phyloP scores from a whole-genome alignment of 1,140 invertebrate species.

The Carposina sasakii region DNA sequence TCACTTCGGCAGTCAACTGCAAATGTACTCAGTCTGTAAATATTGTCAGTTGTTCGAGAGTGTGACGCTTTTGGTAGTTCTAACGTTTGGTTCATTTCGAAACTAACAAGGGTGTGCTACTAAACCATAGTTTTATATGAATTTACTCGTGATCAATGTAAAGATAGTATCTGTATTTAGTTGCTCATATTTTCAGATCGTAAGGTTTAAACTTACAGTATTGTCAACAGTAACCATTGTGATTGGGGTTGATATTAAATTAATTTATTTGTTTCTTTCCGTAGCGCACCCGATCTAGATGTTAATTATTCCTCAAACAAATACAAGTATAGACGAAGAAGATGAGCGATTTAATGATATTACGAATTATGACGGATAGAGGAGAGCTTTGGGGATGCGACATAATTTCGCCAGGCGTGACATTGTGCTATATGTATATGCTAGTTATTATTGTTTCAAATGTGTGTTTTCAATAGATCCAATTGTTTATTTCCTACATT shows the following conservation, averaged over 20 bases:
- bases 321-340: conserved; percentile 61
- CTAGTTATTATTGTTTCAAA: conserved; percentile 38
- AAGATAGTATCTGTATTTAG: no score
- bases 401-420: conserved; percentile 38
- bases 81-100: conserved; percentile 18
- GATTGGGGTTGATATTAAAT: no score
- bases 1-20: no score
- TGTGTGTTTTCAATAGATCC: conserved; percentile 52
- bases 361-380: conserved; percentile 25
- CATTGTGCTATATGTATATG: conserved; percentile 45
- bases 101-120: conserved; percentile 46
- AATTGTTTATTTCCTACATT: conserved; percentile 54
- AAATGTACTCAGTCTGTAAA: no score
- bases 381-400: no score
- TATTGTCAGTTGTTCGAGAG: no score
- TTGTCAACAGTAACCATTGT: no score
- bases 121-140: no score
- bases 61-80: no score
- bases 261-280: conserved; percentile 47
- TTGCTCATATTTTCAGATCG: no score
- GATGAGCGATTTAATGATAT: conserved; percentile 29
- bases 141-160: no score
- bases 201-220: no score
- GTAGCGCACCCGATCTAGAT: conserved; percentile 67
- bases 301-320: conserved; percentile 56